Conservation (phyloP, 2,888 invertebrate genomes). For the Drosophila aldrichi region DNA sequence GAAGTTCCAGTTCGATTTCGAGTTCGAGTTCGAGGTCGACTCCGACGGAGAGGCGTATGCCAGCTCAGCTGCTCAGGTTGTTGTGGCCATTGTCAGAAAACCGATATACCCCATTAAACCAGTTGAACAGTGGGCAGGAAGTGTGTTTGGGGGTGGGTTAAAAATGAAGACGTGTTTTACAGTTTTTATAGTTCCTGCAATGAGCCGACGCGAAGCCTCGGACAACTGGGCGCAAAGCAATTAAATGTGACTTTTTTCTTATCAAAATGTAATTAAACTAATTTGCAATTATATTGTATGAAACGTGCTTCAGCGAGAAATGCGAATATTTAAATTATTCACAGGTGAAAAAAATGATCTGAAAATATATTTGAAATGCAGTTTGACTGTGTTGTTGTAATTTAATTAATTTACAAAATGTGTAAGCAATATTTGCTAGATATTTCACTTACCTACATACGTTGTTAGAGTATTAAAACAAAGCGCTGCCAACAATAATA, state of each 20-base stretch:
- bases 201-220: not conserved
- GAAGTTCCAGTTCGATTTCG: not conserved
- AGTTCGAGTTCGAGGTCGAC: too few relatives aligned
- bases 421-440: not conserved
- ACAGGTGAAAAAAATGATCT: not conserved
- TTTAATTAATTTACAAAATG: not conserved
- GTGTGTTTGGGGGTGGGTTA: not conserved
- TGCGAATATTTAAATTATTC: slow-evolving; percentile 1
- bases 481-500: slow-evolving; percentile 22
- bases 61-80: too few relatives aligned
- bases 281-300: slow-evolving; percentile 8
- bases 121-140: not conserved
- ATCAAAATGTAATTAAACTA: slow-evolving; percentile 11
- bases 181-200: not conserved
- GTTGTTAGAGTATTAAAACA: slow-evolving; percentile 42
- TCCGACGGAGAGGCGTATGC: too few relatives aligned
- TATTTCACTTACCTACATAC: slow-evolving; percentile 20
- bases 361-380: not conserved
- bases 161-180: slow-evolving; percentile 13
- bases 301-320: slow-evolving; percentile 1
- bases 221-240: slow-evolving; percentile 5
- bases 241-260: slow-evolving; percentile 12
- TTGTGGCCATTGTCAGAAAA: not conserved
- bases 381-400: not conserved
- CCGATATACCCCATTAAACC: not conserved